These are phyloP conservation scores for Cololabis saira DNA, from an alignment of 2,113 vertebrate genomes.

Conservation along the genomic window DNA sequence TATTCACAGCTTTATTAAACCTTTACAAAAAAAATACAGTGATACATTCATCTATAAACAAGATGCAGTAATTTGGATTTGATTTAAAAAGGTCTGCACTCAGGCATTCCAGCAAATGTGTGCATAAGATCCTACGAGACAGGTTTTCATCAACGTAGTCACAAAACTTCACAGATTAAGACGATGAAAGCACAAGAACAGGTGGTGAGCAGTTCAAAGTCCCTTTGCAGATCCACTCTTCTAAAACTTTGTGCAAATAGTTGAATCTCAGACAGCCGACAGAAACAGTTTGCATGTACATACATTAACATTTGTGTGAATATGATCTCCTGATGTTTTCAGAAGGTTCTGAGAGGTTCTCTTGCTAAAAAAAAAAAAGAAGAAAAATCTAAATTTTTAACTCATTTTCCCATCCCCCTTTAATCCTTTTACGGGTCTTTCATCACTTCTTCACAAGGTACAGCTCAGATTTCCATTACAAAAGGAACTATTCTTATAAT, in stretches of 20 bases:
- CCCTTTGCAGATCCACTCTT: conserved; percentile 42
- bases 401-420: not conserved
- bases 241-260: conserved; percentile 53
- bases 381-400: not conserved
- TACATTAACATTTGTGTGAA: not conserved
- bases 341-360: conserved; percentile 16
- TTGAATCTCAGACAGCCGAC: conserved; percentile 18
- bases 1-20: conserved; percentile 83
- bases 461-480: conserved; percentile 43
- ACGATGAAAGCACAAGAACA: conserved; percentile 17
- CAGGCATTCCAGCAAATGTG: conserved; percentile 52
- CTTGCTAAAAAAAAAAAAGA: conserved; percentile 1
- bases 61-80: conserved; percentile 17
- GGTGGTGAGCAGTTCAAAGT: conserved; percentile 11
- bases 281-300: conserved; percentile 26
- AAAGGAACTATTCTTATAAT: conserved; percentile 22
- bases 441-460: conserved; percentile 53
- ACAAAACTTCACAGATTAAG: conserved; percentile 36
- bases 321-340: conserved; percentile 15
- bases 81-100: conserved; percentile 51
- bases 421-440: conserved; percentile 8
- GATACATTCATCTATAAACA: conserved; percentile 71
- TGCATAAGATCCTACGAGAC: conserved; percentile 21
- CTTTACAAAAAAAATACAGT: conserved; percentile 59
- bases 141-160: conserved; percentile 8